Evolutionary conservation across 2,113 vertebrate genomes (phyloP).

Genomic region (Dissostichus mawsoni): DNA sequence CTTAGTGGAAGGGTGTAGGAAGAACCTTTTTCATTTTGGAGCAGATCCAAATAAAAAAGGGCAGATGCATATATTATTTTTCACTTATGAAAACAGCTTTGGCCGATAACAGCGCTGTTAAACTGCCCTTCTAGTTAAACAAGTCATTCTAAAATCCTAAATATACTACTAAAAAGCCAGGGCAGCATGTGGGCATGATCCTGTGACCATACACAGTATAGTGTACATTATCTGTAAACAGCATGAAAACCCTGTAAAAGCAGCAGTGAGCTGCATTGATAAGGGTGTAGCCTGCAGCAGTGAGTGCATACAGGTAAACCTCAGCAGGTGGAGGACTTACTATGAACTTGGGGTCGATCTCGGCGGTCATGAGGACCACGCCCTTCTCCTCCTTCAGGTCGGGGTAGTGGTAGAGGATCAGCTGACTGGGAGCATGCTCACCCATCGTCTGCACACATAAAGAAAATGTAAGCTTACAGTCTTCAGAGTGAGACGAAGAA

Average conservation of each 20-base stretch:
- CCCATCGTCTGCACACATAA: constrained; percentile 84
- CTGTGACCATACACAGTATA: no score
- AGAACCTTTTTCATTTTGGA: no score
- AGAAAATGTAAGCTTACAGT: not conserved
- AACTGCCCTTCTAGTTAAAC: not conserved
- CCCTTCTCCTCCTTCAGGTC: constrained; percentile 93
- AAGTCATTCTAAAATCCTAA: not conserved
- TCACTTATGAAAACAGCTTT: no score
- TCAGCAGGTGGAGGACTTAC: constrained; percentile 79
- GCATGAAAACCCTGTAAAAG: not conserved
- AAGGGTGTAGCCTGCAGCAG: no score
- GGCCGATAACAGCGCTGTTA: no score
- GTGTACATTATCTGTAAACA: not conserved
- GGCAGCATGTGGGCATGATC: no score
- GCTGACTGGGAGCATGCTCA: constrained; percentile 90
- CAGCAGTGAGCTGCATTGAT: not conserved
- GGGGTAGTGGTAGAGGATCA: constrained; percentile 94
- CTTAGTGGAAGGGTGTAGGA: no score
- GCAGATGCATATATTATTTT: no score
- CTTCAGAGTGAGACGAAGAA: not conserved
- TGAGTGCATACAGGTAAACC: not conserved
- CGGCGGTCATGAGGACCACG: constrained; percentile 95
- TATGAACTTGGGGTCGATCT: constrained; percentile 92
- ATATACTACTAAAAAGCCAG: no score
- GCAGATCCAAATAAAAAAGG: no score